phyloP scores from a whole-genome alignment of 2,113 vertebrate species.

The Melanerpes formicivorus region DNA sequence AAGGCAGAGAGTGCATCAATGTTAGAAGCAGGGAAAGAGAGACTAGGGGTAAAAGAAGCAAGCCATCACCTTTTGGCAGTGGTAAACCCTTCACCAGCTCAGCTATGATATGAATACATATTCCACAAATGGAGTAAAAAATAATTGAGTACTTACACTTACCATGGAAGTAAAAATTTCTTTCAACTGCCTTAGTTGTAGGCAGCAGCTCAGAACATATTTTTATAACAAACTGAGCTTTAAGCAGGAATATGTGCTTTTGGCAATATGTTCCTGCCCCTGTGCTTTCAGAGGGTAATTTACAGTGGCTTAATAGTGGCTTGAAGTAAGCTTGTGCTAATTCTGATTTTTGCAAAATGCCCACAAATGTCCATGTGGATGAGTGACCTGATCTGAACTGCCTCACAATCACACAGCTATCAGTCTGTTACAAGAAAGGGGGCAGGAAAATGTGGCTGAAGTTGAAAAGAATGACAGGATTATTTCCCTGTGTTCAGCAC shows the following conservation, averaged over 20 bases:
- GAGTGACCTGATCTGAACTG: constrained; percentile 28
- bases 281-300: not conserved
- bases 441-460: not conserved
- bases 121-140: not conserved
- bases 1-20: not conserved
- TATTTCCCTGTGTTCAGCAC: not conserved
- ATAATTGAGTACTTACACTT: not conserved
- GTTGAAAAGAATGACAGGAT: not conserved
- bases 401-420: not conserved
- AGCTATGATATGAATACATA: not conserved
- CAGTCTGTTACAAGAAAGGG: not conserved
- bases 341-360: constrained; percentile 5
- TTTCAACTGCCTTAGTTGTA: not conserved
- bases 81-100: not conserved
- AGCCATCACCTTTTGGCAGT: fast-evolving
- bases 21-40: not conserved
- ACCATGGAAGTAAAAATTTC: not conserved
- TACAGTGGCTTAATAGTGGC: not conserved
- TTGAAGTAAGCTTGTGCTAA: not conserved
- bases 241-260: not conserved
- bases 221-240: not conserved
- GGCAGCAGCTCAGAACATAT: not conserved
- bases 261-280: not conserved
- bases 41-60: not conserved
- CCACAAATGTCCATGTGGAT: not conserved